A percentile compares a stretch with the other conserved stretches of the same genome.
Conservation (phyloP, 1,140 invertebrate species). For the Nixonia krombeini region DNA sequence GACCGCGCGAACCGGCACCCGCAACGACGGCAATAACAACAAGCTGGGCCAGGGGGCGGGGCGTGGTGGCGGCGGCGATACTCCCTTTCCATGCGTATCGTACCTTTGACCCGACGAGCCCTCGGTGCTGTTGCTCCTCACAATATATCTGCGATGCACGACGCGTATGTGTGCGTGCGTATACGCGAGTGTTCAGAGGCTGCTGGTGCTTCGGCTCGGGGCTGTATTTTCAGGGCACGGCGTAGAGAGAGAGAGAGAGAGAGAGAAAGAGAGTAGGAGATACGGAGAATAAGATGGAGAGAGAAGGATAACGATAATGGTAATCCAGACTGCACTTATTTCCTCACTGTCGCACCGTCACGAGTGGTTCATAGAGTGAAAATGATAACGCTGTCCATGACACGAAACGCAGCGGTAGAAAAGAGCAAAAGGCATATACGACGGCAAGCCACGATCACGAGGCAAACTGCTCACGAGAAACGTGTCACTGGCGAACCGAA, state of each 20-base stretch:
- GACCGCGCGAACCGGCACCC: neutral
- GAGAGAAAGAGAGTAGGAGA: no score
- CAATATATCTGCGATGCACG: slow-evolving; percentile 7
- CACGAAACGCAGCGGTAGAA: no score
- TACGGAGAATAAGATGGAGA: no score
- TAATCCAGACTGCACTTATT: slow-evolving; percentile 39
- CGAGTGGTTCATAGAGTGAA: slow-evolving; percentile 48
- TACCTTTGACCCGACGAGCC: slow-evolving; percentile 15
- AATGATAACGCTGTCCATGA: slow-evolving; percentile 3
- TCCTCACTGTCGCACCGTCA: slow-evolving; percentile 49
- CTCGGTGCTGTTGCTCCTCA: slow-evolving; percentile 23
- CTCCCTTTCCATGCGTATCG: neutral
- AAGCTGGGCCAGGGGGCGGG: neutral
- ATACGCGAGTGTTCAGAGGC: neutral
- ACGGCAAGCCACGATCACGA: no score
- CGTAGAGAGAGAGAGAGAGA: no score
- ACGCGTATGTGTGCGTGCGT: slow-evolving; percentile 10
- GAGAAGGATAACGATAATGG: slow-evolving; percentile 34
- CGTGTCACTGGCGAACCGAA: slow-evolving; percentile 11
- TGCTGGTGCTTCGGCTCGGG: no score
- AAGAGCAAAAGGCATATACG: no score
- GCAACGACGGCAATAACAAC: neutral
- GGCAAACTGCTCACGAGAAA: no score
- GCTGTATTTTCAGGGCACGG: no score
- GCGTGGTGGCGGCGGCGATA: neutral